These are phyloP conservation scores for Anneissia japonica DNA, from an alignment of 35 echinoderm and acorn worm genomes.

Conservation along the genomic window DNA sequence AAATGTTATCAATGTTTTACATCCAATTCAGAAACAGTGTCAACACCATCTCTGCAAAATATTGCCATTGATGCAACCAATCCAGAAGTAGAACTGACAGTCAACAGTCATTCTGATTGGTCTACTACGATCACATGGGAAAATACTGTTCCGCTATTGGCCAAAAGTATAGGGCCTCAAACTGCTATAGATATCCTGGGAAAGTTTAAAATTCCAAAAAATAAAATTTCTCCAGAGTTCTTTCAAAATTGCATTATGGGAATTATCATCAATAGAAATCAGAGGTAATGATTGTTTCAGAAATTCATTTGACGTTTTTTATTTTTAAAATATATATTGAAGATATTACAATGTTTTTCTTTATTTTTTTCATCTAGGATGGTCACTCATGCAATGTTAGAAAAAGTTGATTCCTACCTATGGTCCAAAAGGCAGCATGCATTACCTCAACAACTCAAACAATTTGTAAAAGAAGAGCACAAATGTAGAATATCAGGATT, in stretches of 20 bases:
- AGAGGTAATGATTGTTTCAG: slow-evolving; percentile 46
- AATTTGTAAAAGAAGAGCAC: neutral
- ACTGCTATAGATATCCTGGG: slow-evolving; percentile 19
- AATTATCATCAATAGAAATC: slow-evolving; percentile 25
- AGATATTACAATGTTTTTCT: too few relatives aligned
- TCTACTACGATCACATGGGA: slow-evolving; percentile 59
- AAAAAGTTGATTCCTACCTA: slow-evolving; percentile 26
- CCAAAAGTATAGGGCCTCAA: slow-evolving; percentile 34
- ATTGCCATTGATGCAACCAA: neutral
- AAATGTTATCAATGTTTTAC: neutral
- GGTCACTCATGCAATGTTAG: slow-evolving; percentile 1
- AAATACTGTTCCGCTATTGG: slow-evolving; percentile 42
- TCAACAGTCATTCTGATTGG: slow-evolving; percentile 22
- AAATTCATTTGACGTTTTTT: too few relatives aligned
- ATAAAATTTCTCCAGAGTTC: slow-evolving; percentile 25
- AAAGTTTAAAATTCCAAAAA: slow-evolving; percentile 14
- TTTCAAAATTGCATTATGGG: slow-evolving; percentile 36
- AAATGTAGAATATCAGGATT: neutral
- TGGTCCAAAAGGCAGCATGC: slow-evolving; percentile 35
- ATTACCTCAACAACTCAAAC: neutral
- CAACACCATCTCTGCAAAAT: neutral
- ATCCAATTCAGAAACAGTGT: neutral
- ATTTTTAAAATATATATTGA: too few relatives aligned
- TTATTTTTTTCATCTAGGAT: too few relatives aligned
- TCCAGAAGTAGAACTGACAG: neutral